A percentile compares a stretch with the other conserved stretches of the same genome.
phyloP scores from a whole-genome alignment of 2,888 invertebrate species.

The Rhamnusium bicolor region DNA sequence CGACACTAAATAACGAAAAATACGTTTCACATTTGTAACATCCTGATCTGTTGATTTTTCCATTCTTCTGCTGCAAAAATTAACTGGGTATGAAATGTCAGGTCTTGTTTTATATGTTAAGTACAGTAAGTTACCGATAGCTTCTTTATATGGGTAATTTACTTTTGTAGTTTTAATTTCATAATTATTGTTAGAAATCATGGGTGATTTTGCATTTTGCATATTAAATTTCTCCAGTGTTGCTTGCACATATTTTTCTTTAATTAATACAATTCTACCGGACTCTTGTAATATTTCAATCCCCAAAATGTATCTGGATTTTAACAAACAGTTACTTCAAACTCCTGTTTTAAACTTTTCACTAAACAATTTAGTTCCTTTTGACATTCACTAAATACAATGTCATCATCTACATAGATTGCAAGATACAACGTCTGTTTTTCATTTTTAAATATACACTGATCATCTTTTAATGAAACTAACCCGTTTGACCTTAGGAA shows the following conservation, averaged over 20 bases:
- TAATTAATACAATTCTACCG: neutral
- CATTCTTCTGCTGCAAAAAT: slow-evolving; percentile 20
- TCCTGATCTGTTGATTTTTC: slow-evolving; percentile 16
- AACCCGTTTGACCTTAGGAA: neutral
- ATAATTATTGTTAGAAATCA: slow-evolving; percentile 15
- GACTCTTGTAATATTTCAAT: slow-evolving; percentile 11
- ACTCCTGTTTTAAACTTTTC: slow-evolving; percentile 15
- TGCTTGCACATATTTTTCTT: slow-evolving; percentile 32
- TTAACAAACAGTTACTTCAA: slow-evolving; percentile 20
- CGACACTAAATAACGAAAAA: neutral
- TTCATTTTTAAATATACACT: slow-evolving; percentile 21
- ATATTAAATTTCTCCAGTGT: slow-evolving; percentile 41
- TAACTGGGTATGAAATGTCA: slow-evolving; percentile 26
- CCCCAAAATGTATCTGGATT: slow-evolving; percentile 15
- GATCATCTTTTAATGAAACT: slow-evolving; percentile 13
- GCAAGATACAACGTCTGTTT: slow-evolving; percentile 22
- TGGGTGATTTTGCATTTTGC: slow-evolving; percentile 47
- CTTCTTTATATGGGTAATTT: slow-evolving; percentile 33
- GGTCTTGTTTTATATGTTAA: slow-evolving; percentile 29
- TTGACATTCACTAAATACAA: slow-evolving; percentile 24
- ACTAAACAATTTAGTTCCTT: slow-evolving; percentile 22
- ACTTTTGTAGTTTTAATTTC: slow-evolving; percentile 13
- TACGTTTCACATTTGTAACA: neutral
- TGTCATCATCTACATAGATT: slow-evolving; percentile 37
- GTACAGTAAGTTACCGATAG: slow-evolving; percentile 36